A percentile compares a stretch with the other conserved stretches of the same genome.
Conservation (phyloP, 2,113 vertebrate species). For the Piaya cayana region DNA sequence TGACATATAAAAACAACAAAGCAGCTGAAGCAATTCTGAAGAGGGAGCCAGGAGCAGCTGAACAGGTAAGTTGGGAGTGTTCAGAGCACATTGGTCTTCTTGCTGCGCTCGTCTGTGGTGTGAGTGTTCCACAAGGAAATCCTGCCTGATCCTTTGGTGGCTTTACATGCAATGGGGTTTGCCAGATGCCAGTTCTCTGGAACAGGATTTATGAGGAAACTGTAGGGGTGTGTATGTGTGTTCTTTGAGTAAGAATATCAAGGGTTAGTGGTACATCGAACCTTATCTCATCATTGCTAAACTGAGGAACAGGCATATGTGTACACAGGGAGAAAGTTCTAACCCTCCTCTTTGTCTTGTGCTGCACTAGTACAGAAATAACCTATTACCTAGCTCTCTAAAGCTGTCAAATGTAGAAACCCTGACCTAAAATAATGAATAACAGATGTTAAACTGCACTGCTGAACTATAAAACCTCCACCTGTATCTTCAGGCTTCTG, state of each 20-base stretch:
- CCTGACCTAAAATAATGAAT: neutral
- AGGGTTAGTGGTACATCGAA: neutral
- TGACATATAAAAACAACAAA: conserved; percentile 98
- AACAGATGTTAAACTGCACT: neutral
- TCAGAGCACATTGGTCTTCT: neutral
- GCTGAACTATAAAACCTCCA: neutral
- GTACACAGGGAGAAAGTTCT: neutral
- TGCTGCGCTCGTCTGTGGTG: neutral
- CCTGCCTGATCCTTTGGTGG: neutral
- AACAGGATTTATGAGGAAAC: neutral
- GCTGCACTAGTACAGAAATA: neutral
- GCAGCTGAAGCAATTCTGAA: conserved; percentile 96
- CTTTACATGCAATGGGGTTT: neutral
- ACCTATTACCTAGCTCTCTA: neutral
- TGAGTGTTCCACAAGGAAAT: neutral
- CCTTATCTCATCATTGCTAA: neutral
- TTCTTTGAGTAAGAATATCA: neutral
- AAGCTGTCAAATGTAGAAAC: neutral
- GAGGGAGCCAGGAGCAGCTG: conserved; percentile 93
- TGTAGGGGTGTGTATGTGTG: neutral
- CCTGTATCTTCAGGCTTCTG: conserved; percentile 1
- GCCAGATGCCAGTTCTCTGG: neutral
- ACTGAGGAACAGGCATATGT: neutral
- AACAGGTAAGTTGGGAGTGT: conserved; percentile 81
- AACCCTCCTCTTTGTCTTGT: neutral